Evolutionary conservation across 2,113 vertebrate genomes (phyloP).

Genomic region (Onychorhynchus coronatus): DNA sequence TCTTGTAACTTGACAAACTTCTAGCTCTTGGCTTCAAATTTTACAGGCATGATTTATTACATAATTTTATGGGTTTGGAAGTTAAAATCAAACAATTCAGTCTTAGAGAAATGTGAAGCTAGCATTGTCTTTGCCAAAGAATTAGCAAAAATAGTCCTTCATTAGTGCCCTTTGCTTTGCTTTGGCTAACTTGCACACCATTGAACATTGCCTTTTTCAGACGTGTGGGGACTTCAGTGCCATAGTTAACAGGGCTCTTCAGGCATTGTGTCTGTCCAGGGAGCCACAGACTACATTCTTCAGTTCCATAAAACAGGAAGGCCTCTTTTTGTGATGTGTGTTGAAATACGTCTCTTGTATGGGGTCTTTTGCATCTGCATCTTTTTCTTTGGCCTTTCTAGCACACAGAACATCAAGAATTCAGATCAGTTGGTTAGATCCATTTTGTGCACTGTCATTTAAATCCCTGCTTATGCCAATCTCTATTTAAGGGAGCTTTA

Average conservation of each 20-base stretch:
- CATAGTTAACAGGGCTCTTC: not conserved
- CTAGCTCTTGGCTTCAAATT: not conserved
- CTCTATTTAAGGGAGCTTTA: not conserved
- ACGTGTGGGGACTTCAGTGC: not conserved
- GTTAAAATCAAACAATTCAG: not conserved
- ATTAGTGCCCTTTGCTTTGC: not conserved
- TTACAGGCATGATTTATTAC: not conserved
- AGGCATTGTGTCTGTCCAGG: not conserved
- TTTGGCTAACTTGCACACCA: not conserved
- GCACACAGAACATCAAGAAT: not conserved
- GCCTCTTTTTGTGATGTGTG: not conserved
- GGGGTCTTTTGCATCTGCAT: not conserved
- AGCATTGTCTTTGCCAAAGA: not conserved
- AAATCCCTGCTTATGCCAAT: not conserved
- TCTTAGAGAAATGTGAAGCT: not conserved
- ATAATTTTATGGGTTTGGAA: not conserved
- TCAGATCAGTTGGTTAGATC: not conserved
- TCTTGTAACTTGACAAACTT: not conserved
- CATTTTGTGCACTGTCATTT: not conserved
- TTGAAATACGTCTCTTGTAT: not conserved
- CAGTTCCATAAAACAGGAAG: not conserved
- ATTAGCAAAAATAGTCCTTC: not conserved
- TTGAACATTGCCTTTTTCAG: not conserved
- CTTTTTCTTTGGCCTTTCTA: not conserved
- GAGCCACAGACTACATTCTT: not conserved